Conservation (phyloP, 1,140 invertebrate genomes). For the Trachymyrmex septentrionalis region DNA sequence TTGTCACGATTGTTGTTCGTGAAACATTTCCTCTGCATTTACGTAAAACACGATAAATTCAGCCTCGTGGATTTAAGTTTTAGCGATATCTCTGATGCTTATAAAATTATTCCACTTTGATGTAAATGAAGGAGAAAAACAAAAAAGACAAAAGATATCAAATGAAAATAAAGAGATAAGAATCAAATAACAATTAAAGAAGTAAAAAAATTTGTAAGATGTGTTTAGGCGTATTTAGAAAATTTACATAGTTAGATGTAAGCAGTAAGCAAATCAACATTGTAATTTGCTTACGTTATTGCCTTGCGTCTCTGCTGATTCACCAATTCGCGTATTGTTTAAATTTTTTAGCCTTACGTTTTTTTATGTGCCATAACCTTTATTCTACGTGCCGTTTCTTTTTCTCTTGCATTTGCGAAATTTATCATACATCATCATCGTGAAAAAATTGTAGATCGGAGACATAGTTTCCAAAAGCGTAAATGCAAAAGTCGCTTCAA, state of each 20-base stretch:
- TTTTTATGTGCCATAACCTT: too few species aligned
- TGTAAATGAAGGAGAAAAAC: not conserved
- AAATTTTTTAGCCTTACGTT: too few species aligned
- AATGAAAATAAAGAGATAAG: not conserved
- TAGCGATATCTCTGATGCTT: not conserved
- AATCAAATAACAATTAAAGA: not conserved
- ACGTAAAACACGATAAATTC: constrained; percentile 18
- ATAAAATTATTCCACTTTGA: not conserved
- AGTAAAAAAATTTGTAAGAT: not conserved
- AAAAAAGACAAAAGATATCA: not conserved
- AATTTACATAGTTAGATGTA: too few species aligned
- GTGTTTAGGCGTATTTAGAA: not conserved
- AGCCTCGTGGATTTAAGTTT: not conserved
- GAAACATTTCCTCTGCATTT: constrained; percentile 15
- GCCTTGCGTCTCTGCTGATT: too few species aligned
- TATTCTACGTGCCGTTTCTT: not conserved
- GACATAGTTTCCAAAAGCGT: not conserved
- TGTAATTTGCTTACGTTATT: too few species aligned
- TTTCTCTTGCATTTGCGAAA: not conserved
- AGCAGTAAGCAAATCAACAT: too few species aligned
- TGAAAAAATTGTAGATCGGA: not conserved
- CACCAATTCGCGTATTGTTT: too few species aligned
- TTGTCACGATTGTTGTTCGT: constrained; percentile 69
- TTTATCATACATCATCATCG: not conserved
- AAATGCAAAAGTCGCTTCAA: not conserved